Percentiles rank a stretch among this genome's conserved stretches.
phyloP scores from a whole-genome alignment of 2,888 invertebrate genomes.

The Perizoma affinitatum region DNA sequence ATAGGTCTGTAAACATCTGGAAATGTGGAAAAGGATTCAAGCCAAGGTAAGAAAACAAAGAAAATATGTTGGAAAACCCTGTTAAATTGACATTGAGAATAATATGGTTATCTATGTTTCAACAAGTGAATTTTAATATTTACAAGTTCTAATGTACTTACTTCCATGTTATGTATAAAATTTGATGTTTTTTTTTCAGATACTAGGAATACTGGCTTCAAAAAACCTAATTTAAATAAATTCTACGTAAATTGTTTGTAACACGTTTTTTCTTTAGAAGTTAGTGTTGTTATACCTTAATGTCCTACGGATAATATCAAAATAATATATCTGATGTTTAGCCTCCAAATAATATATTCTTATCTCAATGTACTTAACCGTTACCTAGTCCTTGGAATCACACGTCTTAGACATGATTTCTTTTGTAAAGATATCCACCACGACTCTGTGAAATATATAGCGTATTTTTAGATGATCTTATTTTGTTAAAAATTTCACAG shows the following conservation, averaged over 20 bases:
- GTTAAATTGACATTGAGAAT: no score
- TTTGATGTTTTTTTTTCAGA: constrained; percentile 23
- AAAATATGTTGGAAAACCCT: no score
- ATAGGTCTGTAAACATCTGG: constrained; percentile 75
- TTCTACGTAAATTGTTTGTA: constrained; percentile 48
- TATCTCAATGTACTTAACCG: constrained; percentile 40
- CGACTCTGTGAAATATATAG: constrained; percentile 56
- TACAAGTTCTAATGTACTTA: no score
- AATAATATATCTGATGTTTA: constrained; percentile 50
- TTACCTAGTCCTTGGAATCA: constrained; percentile 55
- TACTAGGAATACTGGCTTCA: constrained; percentile 43
- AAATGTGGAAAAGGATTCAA: constrained; percentile 49
- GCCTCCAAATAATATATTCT: constrained; percentile 50
- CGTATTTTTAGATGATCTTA: constrained; percentile 82
- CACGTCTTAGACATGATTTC: constrained; percentile 59
- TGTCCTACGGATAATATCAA: constrained; percentile 57
- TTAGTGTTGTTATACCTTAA: constrained; percentile 56
- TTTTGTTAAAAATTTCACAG: constrained; percentile 72
- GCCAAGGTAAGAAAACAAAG: constrained; percentile 50
- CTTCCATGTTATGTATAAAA: no score
- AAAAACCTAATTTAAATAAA: constrained; percentile 33
- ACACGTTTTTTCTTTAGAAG: constrained; percentile 52
- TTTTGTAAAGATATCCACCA: constrained; percentile 53
- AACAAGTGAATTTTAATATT: no score
- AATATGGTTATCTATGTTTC: no score